Evolutionary conservation across 2,113 vertebrate species (phyloP).

Genomic region (Tachycineta bicolor): DNA sequence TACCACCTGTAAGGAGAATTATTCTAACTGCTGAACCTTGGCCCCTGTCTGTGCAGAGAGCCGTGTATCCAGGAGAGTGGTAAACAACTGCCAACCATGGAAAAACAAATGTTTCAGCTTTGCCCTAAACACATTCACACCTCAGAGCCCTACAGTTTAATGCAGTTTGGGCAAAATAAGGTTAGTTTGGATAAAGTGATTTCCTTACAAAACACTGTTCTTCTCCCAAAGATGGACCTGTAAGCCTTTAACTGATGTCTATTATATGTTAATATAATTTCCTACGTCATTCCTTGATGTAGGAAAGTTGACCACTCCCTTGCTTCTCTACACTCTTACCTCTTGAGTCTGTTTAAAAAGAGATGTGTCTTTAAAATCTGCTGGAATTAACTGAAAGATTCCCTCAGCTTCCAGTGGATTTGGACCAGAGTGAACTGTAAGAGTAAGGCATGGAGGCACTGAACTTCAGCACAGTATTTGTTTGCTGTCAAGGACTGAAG

Average conservation of each 20-base stretch:
- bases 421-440: neutral
- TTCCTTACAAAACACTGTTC: neutral
- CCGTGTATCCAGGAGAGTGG: neutral
- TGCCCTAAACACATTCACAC: neutral
- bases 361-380: neutral
- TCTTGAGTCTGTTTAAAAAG: neutral
- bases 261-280: neutral
- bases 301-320: neutral
- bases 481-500: neutral
- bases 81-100: neutral
- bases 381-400: neutral
- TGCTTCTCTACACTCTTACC: neutral
- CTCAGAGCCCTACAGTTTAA: neutral
- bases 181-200: neutral
- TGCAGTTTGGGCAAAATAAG: neutral
- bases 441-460: neutral
- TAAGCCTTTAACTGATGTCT: neutral
- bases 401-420: neutral
- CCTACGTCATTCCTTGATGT: neutral
- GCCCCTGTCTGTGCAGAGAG: neutral
- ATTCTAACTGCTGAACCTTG: constrained; percentile 7
- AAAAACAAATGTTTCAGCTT: neutral
- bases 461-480: neutral
- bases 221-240: neutral
- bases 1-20: constrained; percentile 43